Percentiles rank a stretch among this genome's conserved stretches.
phyloP scores from a whole-genome alignment of 2,113 vertebrate genomes.

The Caretta caretta region DNA sequence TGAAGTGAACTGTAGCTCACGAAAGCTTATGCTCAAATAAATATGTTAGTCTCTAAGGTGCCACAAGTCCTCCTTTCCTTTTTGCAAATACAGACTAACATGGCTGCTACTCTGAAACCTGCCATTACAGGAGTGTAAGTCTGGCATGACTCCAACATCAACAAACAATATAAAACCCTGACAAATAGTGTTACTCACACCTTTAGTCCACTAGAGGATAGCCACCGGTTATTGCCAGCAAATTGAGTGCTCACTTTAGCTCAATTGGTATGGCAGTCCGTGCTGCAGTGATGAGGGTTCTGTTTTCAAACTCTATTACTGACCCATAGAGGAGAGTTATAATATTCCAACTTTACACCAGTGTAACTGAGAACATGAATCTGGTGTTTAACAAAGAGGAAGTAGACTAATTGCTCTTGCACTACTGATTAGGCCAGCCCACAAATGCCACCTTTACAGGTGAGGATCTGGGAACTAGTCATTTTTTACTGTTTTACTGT shows the following conservation, averaged over 20 bases:
- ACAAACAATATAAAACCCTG: too few relatives aligned
- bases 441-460: background rate
- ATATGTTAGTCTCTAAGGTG: too few relatives aligned
- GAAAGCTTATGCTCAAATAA: too few relatives aligned
- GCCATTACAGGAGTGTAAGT: background rate
- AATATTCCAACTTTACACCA: background rate
- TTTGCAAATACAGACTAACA: too few relatives aligned
- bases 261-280: background rate
- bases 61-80: too few relatives aligned
- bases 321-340: rapidly evolving
- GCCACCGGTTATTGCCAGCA: background rate
- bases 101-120: too few relatives aligned
- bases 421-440: background rate
- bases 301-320: background rate
- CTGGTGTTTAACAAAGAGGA: background rate
- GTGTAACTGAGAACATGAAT: background rate
- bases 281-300: background rate
- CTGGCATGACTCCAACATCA: background rate
- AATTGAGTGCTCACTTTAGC: rapidly evolving
- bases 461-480: background rate
- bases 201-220: background rate
- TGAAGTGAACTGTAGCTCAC: too few relatives aligned
- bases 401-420: background rate
- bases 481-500: too few relatives aligned
- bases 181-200: background rate